Base-by-base conservation (phyloP, 2,113 vertebrate species). In the Numenius arquata region DNA sequence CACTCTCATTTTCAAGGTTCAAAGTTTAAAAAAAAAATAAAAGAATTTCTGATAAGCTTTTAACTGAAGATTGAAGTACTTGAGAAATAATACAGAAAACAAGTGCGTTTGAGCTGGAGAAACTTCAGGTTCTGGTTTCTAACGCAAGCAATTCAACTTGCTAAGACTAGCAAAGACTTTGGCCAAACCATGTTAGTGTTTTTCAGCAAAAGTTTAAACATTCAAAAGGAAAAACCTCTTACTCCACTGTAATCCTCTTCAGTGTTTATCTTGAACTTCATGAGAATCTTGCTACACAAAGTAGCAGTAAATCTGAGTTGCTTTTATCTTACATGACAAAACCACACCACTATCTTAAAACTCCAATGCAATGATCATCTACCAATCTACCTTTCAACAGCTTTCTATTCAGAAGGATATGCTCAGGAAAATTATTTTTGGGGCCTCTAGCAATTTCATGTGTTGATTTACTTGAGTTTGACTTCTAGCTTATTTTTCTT, bases 401-500 rank as follows among this genome's bases (percentile, higher is more conserved):
- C 68, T 93, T 92, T 80, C 66, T 88, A 68, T 81, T 93, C 67
- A 80, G 92, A 95, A 88, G 63, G 63, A 48, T 55, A 16, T 29
- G 36, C 36, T 85, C 56, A 90, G 59, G 12, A 80, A 91, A 92
- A 86, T n/a, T 14, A 62, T 89, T 79, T 87, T 75, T 84, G 45
- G 38, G 52, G 74, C 85, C 74, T 90, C 56, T 75, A 79, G 89
- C 30, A 74, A 72, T 52, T 94, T 22, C 20, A 34, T 56, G 38
- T 95, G 86, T 93, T 93, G 79, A 90, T 82, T 89, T 96, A 77
- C 55, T 72, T 52, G 48, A 83, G 79, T 89, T 95, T 92, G 84
- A 83, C 76, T 96, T 89, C 43, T 78, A 70, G 22, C 36, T 73
- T 89, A n/a, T 48, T 96, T 96, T 78, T 70, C 94, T 95, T 96